Base-by-base conservation (phyloP, 2,113 vertebrate species). In the Oncorhynchus kisutch region DNA sequence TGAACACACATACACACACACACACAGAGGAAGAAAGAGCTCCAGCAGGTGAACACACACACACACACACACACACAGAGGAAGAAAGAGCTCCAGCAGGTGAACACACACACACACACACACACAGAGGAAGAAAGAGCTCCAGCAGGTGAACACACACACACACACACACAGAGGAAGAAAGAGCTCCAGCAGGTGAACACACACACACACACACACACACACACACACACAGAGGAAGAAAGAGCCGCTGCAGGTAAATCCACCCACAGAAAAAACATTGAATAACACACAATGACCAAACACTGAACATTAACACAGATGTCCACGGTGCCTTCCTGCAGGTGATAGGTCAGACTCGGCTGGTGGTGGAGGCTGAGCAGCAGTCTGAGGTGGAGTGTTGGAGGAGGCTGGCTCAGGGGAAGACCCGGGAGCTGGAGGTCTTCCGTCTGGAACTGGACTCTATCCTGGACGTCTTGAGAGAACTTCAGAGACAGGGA, bases 381-480 rank as follows among this genome's bases (percentile, higher is more conserved):
- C 90, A 94, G 77, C 90, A 78, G 84, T 81, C 70, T 0, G 95
- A 95, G 88, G 85, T 72, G 12, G 91, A 95, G 48, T 93, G 83
- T 78, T 99, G 96, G 98, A 92, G 88, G 62, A 90, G 84, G 6
- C 81, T 97, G n/a, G 95, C 94, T 0, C 94, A 95, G 77, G 74
- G 86, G 22, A 96, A 95, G 85, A 95, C 92, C 73, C 92, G 73
- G 31, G 96, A 99, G 59, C 89, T 99, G 80, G 95, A 97, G 72
- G 91, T 82, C 70, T 99, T 98, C 78, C 93, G 96, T 27, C 82
- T 90, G 48, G 96, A 99, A 79, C 67, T 99, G 78, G 97, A 99
- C 91, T 95, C 96, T 0, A 98, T 99, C 70, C 75, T 99, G 57
- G 96, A 98, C 64, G 92, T 97, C 16, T 79, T 99, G 69, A 92